Evolutionary conservation across 37 sponge, comb jelly and placozoan species (phyloP).

Genomic region (Beroe ovata): DNA sequence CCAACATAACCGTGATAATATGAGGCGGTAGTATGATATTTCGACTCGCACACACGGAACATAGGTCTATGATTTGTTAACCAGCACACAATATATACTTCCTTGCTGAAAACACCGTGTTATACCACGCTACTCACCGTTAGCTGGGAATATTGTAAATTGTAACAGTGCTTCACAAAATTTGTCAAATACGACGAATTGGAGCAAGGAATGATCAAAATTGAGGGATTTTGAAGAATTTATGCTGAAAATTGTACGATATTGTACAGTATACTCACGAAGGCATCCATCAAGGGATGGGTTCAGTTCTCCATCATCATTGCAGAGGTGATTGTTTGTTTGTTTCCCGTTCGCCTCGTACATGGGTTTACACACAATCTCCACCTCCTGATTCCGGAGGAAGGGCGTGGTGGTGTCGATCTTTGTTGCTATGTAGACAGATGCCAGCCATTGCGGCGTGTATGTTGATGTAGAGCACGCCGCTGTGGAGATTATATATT

Average conservation of each 20-base stretch:
- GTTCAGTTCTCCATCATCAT: not conserved
- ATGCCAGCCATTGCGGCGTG: not conserved
- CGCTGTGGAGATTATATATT: not conserved
- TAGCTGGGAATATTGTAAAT: too few relatives aligned
- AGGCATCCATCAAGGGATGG: not conserved
- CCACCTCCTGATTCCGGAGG: not conserved
- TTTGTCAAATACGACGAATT: too few relatives aligned
- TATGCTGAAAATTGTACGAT: too few relatives aligned
- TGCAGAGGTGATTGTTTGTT: not conserved
- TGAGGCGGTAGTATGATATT: not conserved
- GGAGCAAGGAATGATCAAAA: too few relatives aligned
- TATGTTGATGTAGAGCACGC: not conserved
- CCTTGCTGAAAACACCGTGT: too few relatives aligned
- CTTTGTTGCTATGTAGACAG: not conserved
- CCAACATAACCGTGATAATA: too few relatives aligned
- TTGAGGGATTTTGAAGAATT: too few relatives aligned
- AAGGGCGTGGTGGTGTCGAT: not conserved
- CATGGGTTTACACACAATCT: not conserved
- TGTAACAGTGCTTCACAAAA: too few relatives aligned
- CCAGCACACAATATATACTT: too few relatives aligned
- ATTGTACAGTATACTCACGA: too few relatives aligned
- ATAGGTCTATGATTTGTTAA: not conserved
- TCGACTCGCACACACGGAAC: not conserved
- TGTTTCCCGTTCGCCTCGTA: not conserved
- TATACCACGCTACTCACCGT: too few relatives aligned